Conservation (phyloP, 2,113 vertebrate genomes). For the Anas platyrhynchos region DNA sequence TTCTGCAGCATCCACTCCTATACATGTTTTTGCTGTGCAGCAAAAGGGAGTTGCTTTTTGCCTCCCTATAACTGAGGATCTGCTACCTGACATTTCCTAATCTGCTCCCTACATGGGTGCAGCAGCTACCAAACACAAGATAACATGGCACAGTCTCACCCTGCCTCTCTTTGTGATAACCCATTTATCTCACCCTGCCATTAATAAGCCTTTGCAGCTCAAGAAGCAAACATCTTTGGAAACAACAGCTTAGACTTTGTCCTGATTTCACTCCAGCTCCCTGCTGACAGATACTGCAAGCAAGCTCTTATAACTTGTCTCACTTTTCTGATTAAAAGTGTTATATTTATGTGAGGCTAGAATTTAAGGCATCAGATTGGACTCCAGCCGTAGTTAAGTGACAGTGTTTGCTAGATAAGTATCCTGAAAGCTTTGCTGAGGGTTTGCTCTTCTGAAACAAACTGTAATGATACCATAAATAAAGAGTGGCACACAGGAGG, state of each 20-base stretch:
- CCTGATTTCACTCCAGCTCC: conserved; percentile 20
- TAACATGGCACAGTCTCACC: rapidly evolving
- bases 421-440: conserved; percentile 18
- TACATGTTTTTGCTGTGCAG: neutral
- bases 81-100: rapidly evolving
- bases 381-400: conserved; percentile 15
- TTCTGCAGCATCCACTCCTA: neutral
- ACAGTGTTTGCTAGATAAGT: conserved; percentile 8
- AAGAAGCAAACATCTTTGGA: neutral
- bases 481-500: neutral
- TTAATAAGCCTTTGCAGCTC: neutral
- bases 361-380: conserved; percentile 51
- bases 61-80: neutral
- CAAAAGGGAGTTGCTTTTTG: neutral
- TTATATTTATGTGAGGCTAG: conserved; percentile 39
- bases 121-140: neutral
- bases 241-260: neutral
- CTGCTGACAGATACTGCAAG: conserved; percentile 26
- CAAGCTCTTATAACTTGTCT: conserved; percentile 21
- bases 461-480: conserved; percentile 45
- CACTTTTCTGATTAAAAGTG: conserved; percentile 52
- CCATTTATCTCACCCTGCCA: neutral
- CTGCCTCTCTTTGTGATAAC: neutral
- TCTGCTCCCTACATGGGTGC: neutral
- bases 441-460: conserved; percentile 26